Evolutionary conservation across 2,888 invertebrate species (phyloP), one percentile per base, ranked within the genome.

Genomic region (Brachyptera risi): DNA sequence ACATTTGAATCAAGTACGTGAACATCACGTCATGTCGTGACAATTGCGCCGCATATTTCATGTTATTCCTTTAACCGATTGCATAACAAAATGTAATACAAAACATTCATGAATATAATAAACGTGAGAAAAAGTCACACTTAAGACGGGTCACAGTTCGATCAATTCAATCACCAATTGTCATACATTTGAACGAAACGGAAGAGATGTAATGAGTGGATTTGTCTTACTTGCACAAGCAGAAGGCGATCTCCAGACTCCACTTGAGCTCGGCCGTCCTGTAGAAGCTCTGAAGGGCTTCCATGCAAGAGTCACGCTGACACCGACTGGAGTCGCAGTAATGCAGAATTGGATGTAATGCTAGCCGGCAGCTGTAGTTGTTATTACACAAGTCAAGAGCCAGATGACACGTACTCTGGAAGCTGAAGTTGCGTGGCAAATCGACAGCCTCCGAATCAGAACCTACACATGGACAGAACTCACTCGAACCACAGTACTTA

Each of bases 151-250:
- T n/a, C n/a, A n/a, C n/a, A n/a, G n/a, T n/a, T n/a, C n/a, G n/a
- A n/a, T n/a, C n/a, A n/a, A n/a, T n/a, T n/a, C n/a, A n/a, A n/a
- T n/a, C n/a, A n/a, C n/a, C n/a, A n/a, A n/a, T n/a, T n/a, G n/a
- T n/a, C n/a, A n/a, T n/a, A n/a, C n/a, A n/a, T n/a, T n/a, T n/a
- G n/a, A n/a, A n/a, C n/a, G n/a, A n/a, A n/a, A n/a, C n/a, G n/a
- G n/a, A n/a, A n/a, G n/a, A n/a, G n/a, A n/a, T n/a, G n/a, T n/a
- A n/a, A n/a, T n/a, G n/a, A n/a, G n/a, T n/a, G n/a, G n/a, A n/a
- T n/a, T n/a, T n/a, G n/a, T n/a, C n/a, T 85, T 78, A 92, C 93
- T 88, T 92, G 92, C 94, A 94, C 64, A 93, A 82, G 74, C 94
- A 94, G 78, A 93, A 93, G 68, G 93, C 94, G 69, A 93, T 89